phyloP scores from a whole-genome alignment of 2,113 vertebrate genomes.

The Eubucco bourcierii region DNA sequence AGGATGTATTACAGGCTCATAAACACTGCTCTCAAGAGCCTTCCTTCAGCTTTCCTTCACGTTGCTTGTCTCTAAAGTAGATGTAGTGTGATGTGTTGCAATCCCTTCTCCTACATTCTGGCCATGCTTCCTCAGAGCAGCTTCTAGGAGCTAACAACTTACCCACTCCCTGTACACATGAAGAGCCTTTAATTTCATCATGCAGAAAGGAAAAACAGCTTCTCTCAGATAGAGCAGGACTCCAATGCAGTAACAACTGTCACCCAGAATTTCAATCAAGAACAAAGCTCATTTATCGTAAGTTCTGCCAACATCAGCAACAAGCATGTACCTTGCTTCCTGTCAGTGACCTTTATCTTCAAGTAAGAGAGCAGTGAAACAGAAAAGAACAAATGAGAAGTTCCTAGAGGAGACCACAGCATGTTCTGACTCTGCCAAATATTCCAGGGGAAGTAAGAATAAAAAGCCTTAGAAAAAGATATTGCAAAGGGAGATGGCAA shows the following conservation, averaged over 20 bases:
- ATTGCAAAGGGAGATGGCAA: not conserved
- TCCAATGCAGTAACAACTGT: constrained; percentile 16
- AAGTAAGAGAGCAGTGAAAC: constrained; percentile 5
- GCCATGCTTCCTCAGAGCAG: not conserved
- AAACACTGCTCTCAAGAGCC: not conserved
- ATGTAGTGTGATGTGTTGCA: fast-evolving
- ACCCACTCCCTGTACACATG: too few relatives aligned
- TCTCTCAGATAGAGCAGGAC: not conserved
- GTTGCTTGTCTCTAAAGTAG: not conserved
- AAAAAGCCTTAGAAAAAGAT: constrained; percentile 15
- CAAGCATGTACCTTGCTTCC: not conserved
- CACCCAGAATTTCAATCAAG: constrained; percentile 35
- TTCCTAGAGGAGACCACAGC: constrained; percentile 7
- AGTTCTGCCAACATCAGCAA: constrained; percentile 15
- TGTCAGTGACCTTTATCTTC: constrained; percentile 47
- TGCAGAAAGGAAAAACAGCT: not conserved
- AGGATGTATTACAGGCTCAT: not conserved
- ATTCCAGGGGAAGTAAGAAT: not conserved
- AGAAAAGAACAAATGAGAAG: constrained; percentile 22
- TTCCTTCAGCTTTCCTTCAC: not conserved
- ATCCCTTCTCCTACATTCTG: not conserved
- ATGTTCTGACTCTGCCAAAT: not conserved
- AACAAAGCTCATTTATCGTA: constrained; percentile 21
- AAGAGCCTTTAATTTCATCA: not conserved
- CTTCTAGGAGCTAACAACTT: not conserved